Conservation (phyloP, 2,113 vertebrate genomes). For the Mormyrus iriodes region DNA sequence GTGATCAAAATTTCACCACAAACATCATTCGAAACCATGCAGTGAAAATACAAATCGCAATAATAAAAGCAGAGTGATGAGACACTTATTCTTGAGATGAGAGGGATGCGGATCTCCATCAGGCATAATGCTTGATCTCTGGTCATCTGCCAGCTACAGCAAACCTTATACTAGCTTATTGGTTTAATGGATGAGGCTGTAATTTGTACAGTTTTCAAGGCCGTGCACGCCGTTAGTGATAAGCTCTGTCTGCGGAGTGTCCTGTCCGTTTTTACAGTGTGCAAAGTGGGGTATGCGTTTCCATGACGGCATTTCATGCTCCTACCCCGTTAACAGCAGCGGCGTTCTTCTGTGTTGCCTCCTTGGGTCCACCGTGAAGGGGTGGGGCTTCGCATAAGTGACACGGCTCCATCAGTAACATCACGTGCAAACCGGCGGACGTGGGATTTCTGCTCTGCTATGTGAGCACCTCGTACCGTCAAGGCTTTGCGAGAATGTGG, state of each 20-base stretch:
- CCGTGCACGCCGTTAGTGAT: neutral
- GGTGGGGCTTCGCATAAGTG: neutral
- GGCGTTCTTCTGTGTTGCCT: neutral
- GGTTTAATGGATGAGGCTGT: neutral
- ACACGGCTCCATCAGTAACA: neutral
- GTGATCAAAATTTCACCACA: neutral
- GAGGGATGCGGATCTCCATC: neutral
- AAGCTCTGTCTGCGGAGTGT: neutral
- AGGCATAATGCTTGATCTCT: neutral
- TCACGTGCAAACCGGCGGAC: neutral
- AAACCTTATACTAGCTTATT: neutral
- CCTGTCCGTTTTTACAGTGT: neutral
- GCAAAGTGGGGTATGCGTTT: neutral
- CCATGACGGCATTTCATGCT: neutral
- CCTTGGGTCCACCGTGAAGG: neutral
- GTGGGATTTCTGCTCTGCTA: neutral
- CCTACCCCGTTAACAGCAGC: neutral
- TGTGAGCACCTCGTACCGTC: neutral
- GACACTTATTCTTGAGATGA: neutral
- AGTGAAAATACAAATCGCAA: neutral
- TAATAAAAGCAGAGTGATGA: neutral
- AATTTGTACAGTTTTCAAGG: neutral
- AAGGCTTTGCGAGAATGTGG: neutral
- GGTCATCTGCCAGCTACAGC: neutral
- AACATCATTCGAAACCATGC: neutral